These are phyloP conservation scores for Harpagoxenus sublaevis DNA, from an alignment of 2,888 invertebrate species.

Conservation along the genomic window DNA sequence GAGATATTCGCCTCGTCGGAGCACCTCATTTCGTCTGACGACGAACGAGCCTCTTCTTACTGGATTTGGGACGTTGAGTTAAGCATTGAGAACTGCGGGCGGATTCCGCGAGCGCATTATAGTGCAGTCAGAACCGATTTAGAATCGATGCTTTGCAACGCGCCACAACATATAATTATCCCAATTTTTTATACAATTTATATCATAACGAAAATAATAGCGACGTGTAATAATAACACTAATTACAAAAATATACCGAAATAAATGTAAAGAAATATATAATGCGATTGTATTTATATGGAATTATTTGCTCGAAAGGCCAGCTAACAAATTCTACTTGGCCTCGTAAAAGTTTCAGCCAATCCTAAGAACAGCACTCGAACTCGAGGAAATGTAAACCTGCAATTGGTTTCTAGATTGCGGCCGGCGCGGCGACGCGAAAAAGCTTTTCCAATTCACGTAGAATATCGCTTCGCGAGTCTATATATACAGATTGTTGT, in stretches of 20 bases:
- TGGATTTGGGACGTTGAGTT: slow-evolving; percentile 70
- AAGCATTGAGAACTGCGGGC: slow-evolving; percentile 57
- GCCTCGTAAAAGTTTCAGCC: slow-evolving; percentile 1
- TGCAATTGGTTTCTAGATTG: slow-evolving; percentile 49
- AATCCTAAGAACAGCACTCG: background rate
- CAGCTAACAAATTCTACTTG: slow-evolving; percentile 3
- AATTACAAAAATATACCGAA: background rate
- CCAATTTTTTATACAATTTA: background rate
- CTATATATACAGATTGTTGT: slow-evolving; percentile 7
- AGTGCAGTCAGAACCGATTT: slow-evolving; percentile 16
- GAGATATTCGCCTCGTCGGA: slow-evolving; percentile 37
- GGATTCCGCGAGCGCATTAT: slow-evolving; percentile 29
- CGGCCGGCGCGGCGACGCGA: slow-evolving; percentile 52
- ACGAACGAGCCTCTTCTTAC: slow-evolving; percentile 64
- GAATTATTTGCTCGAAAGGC: background rate
- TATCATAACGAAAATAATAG: background rate
- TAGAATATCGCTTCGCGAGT: slow-evolving; percentile 9
- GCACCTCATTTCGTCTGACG: slow-evolving; percentile 56
- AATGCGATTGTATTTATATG: background rate
- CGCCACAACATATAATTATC: background rate
- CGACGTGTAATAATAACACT: too few species aligned
- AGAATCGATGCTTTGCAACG: slow-evolving; percentile 8
- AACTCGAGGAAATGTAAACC: slow-evolving; percentile 24
- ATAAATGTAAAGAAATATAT: background rate
- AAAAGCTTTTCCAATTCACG: slow-evolving; percentile 58